Evolutionary conservation across 2,888 invertebrate genomes (phyloP), one percentile per base, ranked within the genome.

Genomic region (Protonemura montana): DNA sequence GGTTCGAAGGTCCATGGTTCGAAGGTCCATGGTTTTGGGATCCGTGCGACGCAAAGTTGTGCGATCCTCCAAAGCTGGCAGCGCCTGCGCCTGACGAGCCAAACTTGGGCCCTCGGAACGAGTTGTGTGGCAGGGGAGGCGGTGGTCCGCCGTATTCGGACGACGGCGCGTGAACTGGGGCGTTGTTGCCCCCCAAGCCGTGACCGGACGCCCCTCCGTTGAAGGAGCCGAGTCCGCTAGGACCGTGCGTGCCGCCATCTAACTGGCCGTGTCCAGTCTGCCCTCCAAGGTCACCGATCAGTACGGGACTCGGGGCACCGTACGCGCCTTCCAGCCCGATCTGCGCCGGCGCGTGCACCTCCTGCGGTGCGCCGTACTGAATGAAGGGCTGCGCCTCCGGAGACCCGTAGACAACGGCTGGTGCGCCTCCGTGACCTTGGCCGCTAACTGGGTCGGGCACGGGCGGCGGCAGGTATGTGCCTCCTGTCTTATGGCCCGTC

Each of bases 381-480:
- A 84, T 28, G 59, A 88, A 87, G 0, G 88, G 87, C 26, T 82
- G 80, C 2, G 87, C 86, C 30, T 87, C 85, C 0, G 90, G 89
- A 5, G 89, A 88, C 0, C 90, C 90, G 86, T 89, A 89, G 29
- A 89, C 89, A 27, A 90, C 90, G 0, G 89, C 89, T 2, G 90
- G 89, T 42, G 83, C 85, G 27, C 84, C 59, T n/a, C 87, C 82
- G 86, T 90, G 90, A 0, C 86, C 86, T 0, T 83, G 86, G 0
- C 89, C 89, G 59, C 90, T 81, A 92, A 87, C 90, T 92, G 27
- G 88, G 26, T 87, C 94, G 86, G 93, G 93, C 0, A 93, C 92
- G 1, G 95, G 94, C 0, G 95, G 95, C 0, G 95, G 94, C 59
- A 95, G 91, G 89, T 95, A 95, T 0, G 93, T 91, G 0, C 93